Evolutionary conservation across 2,113 vertebrate genomes (phyloP).

Genomic region (Colossoma macropomum): DNA sequence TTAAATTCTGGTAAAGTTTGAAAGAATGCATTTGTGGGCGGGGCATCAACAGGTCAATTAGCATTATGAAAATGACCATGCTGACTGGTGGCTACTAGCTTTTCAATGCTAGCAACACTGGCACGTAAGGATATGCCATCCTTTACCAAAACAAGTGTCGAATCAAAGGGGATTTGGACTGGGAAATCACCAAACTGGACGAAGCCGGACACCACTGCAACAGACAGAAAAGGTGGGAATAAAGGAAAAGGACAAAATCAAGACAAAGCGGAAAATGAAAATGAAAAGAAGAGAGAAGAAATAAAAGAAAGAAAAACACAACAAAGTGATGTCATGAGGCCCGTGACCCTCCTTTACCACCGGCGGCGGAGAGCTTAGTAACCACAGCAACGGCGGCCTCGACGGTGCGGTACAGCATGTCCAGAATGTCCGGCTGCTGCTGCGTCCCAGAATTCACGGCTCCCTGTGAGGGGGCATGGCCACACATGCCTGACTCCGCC

Average conservation of each 20-base stretch:
- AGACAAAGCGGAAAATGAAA: conserved; percentile 33
- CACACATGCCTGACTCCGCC: conserved; percentile 79
- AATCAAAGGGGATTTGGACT: not conserved
- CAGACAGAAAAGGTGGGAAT: conserved; percentile 31
- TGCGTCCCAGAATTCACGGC: conserved; percentile 82
- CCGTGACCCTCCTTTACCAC: conserved; percentile 75
- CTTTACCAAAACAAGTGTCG: not conserved
- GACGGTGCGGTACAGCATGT: conserved; percentile 95
- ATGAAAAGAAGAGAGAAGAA: conserved; percentile 24
- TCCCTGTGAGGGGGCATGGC: conserved; percentile 83
- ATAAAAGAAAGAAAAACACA: conserved; percentile 76
- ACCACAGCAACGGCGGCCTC: conserved; percentile 94
- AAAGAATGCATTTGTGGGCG: not conserved
- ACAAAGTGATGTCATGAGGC: conserved; percentile 92
- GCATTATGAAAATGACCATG: not conserved
- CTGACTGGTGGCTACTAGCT: not conserved
- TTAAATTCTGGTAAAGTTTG: too few species aligned
- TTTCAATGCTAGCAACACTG: not conserved
- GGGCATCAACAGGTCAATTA: not conserved
- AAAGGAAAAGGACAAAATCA: conserved; percentile 35
- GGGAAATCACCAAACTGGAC: conserved; percentile 13
- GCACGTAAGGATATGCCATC: not conserved
- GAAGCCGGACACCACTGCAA: not conserved
- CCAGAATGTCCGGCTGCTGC: conserved; percentile 92
- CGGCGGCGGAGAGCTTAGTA: conserved; percentile 88